Conservation (phyloP, 64 coral and sea anemone species). For the Porites australiensis region DNA sequence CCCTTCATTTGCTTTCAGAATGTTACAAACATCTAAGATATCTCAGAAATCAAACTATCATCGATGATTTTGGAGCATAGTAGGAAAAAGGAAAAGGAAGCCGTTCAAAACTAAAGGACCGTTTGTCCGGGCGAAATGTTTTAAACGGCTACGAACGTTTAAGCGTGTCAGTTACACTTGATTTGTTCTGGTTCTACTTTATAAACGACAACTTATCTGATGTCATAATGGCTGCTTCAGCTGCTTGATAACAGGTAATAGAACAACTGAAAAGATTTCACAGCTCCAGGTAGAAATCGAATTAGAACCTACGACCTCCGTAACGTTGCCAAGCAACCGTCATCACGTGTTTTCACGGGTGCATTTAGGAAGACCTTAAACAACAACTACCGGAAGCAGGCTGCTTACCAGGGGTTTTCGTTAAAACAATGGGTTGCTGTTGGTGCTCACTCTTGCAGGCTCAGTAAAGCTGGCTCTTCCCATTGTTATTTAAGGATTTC, state of each 20-base stretch:
- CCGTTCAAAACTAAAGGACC: background rate
- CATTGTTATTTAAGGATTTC: background rate
- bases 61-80: background rate
- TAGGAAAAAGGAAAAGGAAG: background rate
- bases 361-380: background rate
- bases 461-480: background rate
- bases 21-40: background rate
- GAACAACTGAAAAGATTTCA: too few species aligned
- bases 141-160: background rate
- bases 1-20: background rate
- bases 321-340: too few species aligned
- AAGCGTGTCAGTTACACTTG: background rate
- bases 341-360: too few species aligned
- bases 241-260: background rate
- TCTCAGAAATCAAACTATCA: constrained; percentile 1
- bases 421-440: background rate
- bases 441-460: background rate
- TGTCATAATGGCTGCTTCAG: background rate
- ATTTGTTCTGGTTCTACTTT: background rate
- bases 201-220: background rate
- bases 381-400: background rate
- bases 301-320: too few species aligned
- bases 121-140: constrained; percentile 1
- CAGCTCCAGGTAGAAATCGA: too few species aligned
- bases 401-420: background rate